Evolutionary conservation across 2,797 vertebrate genomes (phyloP).

Genomic region (Acropternis orthonyx): DNA sequence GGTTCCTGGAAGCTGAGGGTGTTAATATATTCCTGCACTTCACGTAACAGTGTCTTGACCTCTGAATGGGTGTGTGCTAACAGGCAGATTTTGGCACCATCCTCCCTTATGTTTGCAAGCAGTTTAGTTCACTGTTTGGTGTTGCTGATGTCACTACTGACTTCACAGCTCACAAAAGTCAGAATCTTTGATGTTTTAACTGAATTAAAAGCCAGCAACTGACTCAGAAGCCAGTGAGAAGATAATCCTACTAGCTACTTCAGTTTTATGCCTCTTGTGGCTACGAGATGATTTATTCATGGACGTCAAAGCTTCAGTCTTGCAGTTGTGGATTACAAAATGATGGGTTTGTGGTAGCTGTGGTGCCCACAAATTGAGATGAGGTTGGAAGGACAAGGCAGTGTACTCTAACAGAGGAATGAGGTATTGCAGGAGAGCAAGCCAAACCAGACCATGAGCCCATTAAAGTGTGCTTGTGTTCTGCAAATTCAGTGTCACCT

Average conservation of each 20-base stretch:
- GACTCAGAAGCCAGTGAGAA: not conserved
- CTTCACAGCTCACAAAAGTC: not conserved
- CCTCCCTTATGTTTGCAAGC: not conserved
- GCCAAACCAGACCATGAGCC: not conserved
- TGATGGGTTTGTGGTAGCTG: not conserved
- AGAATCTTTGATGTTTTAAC: not conserved
- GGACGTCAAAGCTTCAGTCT: not conserved
- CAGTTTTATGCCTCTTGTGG: not conserved
- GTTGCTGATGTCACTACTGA: not conserved
- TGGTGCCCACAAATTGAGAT: not conserved
- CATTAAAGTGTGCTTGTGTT: not conserved
- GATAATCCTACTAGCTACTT: not conserved
- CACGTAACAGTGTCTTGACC: rapidly evolving
- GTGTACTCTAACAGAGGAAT: not conserved
- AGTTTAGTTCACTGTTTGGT: not conserved
- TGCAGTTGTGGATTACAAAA: not conserved
- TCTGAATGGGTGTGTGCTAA: not conserved
- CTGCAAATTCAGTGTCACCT: not conserved
- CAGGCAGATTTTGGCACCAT: not conserved
- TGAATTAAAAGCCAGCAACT: not conserved
- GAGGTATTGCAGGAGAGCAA: not conserved
- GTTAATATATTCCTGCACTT: not conserved
- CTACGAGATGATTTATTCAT: not conserved
- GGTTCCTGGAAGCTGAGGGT: not conserved
- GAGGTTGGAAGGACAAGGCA: not conserved